A percentile compares a stretch with the other conserved stretches of the same genome.
Conservation (phyloP, 2,113 vertebrate genomes). For the Garra rufa region DNA sequence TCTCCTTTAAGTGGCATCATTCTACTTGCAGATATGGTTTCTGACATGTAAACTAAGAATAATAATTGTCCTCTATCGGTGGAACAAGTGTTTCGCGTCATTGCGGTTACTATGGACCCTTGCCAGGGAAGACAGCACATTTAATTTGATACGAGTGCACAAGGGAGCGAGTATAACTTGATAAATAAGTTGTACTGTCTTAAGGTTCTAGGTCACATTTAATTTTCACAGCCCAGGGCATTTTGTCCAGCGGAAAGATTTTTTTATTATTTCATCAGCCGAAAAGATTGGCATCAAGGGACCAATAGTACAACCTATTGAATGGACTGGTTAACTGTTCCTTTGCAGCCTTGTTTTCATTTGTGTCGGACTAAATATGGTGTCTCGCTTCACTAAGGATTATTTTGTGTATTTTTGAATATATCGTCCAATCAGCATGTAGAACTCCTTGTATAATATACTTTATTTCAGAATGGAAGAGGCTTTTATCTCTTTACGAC, state of each 20-base stretch:
- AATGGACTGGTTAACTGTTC: not conserved
- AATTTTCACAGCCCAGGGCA: not conserved
- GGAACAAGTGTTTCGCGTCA: not conserved
- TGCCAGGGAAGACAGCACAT: not conserved
- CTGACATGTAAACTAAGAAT: slow-evolving; percentile 18
- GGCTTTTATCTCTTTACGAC: slow-evolving; percentile 16
- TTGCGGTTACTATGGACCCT: not conserved
- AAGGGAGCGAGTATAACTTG: not conserved
- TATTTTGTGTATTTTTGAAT: not conserved
- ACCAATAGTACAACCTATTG: not conserved
- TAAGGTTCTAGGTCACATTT: not conserved
- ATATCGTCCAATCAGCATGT: not conserved
- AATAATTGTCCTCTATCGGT: not conserved
- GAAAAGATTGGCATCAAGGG: not conserved
- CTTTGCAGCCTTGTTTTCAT: not conserved
- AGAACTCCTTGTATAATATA: not conserved
- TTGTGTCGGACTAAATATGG: not conserved
- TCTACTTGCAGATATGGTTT: not conserved
- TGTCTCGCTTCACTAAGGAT: not conserved
- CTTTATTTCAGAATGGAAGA: not conserved
- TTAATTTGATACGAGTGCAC: not conserved
- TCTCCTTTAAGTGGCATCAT: not conserved
- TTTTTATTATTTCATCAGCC: not conserved
- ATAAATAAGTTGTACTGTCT: not conserved
- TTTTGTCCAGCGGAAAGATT: not conserved